Percentiles rank a stretch among this genome's conserved stretches.
phyloP scores from a whole-genome alignment of 1,140 invertebrate genomes.

The Carposina sasakii region DNA sequence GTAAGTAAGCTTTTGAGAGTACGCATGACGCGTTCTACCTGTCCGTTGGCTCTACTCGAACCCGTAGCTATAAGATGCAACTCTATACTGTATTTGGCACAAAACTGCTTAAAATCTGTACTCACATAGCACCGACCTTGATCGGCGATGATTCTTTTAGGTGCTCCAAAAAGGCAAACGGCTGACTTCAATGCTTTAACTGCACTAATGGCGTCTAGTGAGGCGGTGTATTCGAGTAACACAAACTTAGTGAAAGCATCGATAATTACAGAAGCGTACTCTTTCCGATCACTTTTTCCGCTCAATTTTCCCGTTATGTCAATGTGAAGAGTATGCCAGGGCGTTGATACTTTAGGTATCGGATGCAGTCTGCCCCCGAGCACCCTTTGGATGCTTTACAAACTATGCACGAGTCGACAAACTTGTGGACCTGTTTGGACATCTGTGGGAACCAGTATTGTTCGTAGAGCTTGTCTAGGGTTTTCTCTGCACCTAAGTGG shows the following conservation, averaged over 20 bases:
- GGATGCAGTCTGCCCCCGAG: neutral
- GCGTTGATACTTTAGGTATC: slow-evolving; percentile 29
- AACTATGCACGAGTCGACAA: neutral
- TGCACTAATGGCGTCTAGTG: slow-evolving; percentile 23
- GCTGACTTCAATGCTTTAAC: slow-evolving; percentile 24
- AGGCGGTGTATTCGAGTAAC: slow-evolving; percentile 24
- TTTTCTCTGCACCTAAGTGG: neutral
- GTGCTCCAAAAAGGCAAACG: slow-evolving; percentile 32
- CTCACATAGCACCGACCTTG: slow-evolving; percentile 28
- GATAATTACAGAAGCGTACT: slow-evolving; percentile 27
- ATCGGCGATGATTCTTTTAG: slow-evolving; percentile 35
- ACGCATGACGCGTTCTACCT: slow-evolving; percentile 31
- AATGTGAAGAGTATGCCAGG: slow-evolving; percentile 36
- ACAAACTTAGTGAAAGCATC: slow-evolving; percentile 33
- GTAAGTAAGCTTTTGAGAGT: slow-evolving; percentile 25
- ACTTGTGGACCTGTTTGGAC: neutral
- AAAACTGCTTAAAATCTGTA: slow-evolving; percentile 27
- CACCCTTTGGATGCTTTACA: neutral
- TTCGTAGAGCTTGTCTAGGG: neutral
- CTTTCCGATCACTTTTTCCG: slow-evolving; percentile 30
- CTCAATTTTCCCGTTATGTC: slow-evolving; percentile 31
- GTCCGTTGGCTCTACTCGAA: slow-evolving; percentile 32
- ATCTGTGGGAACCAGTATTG: neutral
- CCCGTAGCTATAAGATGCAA: slow-evolving; percentile 39
- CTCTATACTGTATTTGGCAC: slow-evolving; percentile 25